phyloP scores from a whole-genome alignment of 2,888 invertebrate genomes.

The Philereme vetulata region DNA sequence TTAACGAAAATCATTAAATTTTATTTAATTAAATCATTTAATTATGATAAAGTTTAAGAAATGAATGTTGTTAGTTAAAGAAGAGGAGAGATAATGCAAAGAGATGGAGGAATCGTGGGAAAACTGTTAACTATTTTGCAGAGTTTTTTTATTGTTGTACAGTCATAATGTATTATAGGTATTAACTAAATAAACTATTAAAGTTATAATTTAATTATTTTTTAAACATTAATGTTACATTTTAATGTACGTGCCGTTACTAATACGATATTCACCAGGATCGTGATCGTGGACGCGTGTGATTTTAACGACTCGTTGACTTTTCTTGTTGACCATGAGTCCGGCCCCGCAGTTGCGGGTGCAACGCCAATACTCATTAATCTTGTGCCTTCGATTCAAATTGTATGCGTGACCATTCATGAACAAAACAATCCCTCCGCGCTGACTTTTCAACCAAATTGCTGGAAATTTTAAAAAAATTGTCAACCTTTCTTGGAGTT shows the following conservation, averaged over 20 bases:
- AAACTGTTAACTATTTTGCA: no score
- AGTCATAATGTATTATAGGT: no score
- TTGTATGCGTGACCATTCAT: constrained; percentile 32
- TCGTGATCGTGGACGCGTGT: background rate
- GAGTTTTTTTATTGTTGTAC: no score
- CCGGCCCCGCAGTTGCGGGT: constrained; percentile 9
- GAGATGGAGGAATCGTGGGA: no score
- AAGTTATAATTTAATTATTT: background rate
- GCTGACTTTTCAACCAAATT: background rate
- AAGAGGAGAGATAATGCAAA: no score
- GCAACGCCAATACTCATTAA: constrained; percentile 14
- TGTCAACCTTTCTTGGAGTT: no score
- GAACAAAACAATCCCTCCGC: constrained; percentile 2
- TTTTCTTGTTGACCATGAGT: background rate
- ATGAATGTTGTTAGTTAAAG: no score
- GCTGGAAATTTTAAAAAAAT: background rate
- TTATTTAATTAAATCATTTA: no score
- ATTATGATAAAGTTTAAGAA: no score
- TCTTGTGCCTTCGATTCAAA: constrained; percentile 34
- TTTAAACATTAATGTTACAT: background rate
- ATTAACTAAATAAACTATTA: no score
- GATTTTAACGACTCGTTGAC: constrained; percentile 1
- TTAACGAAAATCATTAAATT: no score
- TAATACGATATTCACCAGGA: background rate
- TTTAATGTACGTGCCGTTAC: background rate